These are phyloP conservation scores for Pantherophis vulpinus DNA, from an alignment of 2,797 vertebrate species.

Conservation along the genomic window DNA sequence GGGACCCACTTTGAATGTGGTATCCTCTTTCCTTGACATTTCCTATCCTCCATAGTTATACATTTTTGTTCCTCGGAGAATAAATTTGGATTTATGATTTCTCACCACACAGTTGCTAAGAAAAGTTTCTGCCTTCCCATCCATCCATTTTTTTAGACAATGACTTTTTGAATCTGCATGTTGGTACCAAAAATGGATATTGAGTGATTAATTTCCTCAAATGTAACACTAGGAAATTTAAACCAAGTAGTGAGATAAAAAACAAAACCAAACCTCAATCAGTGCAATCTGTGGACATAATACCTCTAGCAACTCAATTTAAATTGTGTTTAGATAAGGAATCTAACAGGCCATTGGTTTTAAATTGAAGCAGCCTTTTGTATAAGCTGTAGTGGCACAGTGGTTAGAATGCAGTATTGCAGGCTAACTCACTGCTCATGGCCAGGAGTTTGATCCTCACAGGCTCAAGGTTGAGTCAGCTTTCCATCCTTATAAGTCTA, in stretches of 20 bases:
- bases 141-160: not conserved
- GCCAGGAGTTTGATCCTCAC: not conserved
- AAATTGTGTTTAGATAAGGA: not conserved
- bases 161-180: not conserved
- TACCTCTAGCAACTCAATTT: not conserved
- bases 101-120: not conserved
- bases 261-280: too few species aligned
- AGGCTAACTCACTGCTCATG: not conserved
- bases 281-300: not conserved
- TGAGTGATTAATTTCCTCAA: not conserved
- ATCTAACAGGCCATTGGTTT: not conserved
- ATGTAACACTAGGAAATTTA: not conserved
- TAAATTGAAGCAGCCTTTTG: not conserved
- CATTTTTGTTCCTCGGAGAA: not conserved
- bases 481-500: not conserved
- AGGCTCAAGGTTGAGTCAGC: not conserved
- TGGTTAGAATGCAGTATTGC: not conserved
- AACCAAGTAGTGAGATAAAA: not conserved
- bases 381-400: not conserved
- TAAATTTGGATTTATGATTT: not conserved
- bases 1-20: fast-evolving
- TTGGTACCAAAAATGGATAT: not conserved
- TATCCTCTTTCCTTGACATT: not conserved
- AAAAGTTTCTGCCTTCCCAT: not conserved
- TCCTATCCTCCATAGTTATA: fast-evolving